Percentiles rank a stretch among this genome's conserved stretches.
Conservation (phyloP, 2,888 invertebrate species). For the Tenthredo mesomela region DNA sequence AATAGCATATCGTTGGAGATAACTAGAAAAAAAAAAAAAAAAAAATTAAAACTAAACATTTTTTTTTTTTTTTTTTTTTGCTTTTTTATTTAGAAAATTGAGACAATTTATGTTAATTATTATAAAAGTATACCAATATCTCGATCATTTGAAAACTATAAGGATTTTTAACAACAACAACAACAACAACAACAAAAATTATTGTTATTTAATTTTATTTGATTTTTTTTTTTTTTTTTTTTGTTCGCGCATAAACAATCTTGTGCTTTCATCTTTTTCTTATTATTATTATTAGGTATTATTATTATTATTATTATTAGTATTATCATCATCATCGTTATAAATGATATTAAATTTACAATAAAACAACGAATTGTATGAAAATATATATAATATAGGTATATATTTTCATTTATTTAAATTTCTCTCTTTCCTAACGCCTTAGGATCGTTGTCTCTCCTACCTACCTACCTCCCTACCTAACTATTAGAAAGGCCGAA, state of each 20-base stretch:
- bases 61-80: neutral
- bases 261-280: neutral
- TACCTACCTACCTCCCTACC: neutral
- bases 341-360: neutral
- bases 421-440: neutral
- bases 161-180: neutral
- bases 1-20: neutral
- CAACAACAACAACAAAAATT: too few species aligned
- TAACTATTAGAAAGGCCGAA: neutral
- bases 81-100: neutral
- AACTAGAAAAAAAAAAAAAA: too few species aligned
- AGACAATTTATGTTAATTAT: neutral
- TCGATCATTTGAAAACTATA: neutral
- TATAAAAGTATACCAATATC: neutral
- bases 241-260: neutral
- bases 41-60: neutral
- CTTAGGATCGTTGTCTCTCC: neutral
- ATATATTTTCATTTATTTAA: neutral
- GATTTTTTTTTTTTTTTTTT: too few species aligned
- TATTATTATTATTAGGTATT: too few species aligned
- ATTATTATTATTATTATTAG: neutral
- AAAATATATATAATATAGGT: constrained; percentile 2
- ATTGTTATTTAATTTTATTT: neutral
- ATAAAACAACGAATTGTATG: constrained; percentile 26
- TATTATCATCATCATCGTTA: neutral